These are phyloP conservation scores for Apostichopus californicus DNA, from an alignment of 35 echinoderm and acorn worm genomes.

Conservation along the genomic window DNA sequence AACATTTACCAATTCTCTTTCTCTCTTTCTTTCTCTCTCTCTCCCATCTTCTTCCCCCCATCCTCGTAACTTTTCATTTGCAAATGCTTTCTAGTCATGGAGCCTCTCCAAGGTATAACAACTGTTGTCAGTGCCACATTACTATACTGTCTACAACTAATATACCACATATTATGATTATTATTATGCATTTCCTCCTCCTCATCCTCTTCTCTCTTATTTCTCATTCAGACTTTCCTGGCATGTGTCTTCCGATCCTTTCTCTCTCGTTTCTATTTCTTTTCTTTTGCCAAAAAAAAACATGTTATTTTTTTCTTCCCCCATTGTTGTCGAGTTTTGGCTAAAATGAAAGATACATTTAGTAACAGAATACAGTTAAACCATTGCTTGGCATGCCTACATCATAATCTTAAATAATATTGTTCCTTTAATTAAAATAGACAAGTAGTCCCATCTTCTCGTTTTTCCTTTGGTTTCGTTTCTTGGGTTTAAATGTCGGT, in stretches of 20 bases:
- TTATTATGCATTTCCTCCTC: not conserved
- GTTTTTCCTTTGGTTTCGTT: not conserved
- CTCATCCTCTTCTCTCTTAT: not conserved
- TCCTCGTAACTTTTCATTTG: not conserved
- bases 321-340: not conserved
- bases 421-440: not conserved
- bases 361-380: not conserved
- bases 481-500: not conserved
- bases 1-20: not conserved
- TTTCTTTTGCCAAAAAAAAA: not conserved
- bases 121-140: not conserved
- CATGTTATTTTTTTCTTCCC: not conserved
- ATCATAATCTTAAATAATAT: not conserved
- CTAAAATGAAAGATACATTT: not conserved
- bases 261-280: not conserved
- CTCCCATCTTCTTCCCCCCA: slow-evolving; percentile 34
- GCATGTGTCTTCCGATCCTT: not conserved
- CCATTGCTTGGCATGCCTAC: not conserved
- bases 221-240: not conserved
- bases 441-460: not conserved
- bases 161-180: not conserved
- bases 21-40: not conserved
- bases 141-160: not conserved
- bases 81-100: slow-evolving; percentile 38
- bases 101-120: slow-evolving; percentile 61